Conservation (phyloP, 2,113 vertebrate species). For the Meleagris gallopavo region DNA sequence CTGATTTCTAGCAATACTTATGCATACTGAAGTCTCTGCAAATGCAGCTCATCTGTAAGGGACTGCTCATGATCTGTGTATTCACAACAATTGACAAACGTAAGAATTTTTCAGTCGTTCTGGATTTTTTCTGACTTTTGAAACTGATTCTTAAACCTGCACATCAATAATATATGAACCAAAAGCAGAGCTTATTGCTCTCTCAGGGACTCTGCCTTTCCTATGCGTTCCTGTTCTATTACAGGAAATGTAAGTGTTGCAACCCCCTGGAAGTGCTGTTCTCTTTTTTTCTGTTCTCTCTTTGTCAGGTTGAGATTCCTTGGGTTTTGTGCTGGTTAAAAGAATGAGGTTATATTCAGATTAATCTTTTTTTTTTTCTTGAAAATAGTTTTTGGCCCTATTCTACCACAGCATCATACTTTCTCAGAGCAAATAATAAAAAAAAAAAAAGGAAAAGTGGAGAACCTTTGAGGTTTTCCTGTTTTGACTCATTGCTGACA, state of each 20-base stretch:
- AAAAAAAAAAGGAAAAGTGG: not conserved
- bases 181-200: not conserved
- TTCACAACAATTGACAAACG: not conserved
- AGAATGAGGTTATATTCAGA: not conserved
- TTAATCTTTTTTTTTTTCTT: not conserved
- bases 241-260: not conserved
- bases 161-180: slow-evolving; percentile 7
- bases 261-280: not conserved
- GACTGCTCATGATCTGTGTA: not conserved
- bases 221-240: not conserved
- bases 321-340: not conserved
- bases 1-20: not conserved
- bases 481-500: not conserved
- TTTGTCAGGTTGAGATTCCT: not conserved
- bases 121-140: not conserved
- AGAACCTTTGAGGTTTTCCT: not conserved
- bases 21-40: not conserved
- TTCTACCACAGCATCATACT: not conserved
- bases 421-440: not conserved
- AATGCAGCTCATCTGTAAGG: not conserved
- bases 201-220: not conserved
- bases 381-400: not conserved
- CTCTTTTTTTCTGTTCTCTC: not conserved
- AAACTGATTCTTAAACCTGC: not conserved
- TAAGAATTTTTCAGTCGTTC: not conserved